Percentiles rank a stretch among this genome's conserved stretches.
Evolutionary conservation across 2,888 invertebrate species (phyloP).

Genomic region (Steromphala cineraria): DNA sequence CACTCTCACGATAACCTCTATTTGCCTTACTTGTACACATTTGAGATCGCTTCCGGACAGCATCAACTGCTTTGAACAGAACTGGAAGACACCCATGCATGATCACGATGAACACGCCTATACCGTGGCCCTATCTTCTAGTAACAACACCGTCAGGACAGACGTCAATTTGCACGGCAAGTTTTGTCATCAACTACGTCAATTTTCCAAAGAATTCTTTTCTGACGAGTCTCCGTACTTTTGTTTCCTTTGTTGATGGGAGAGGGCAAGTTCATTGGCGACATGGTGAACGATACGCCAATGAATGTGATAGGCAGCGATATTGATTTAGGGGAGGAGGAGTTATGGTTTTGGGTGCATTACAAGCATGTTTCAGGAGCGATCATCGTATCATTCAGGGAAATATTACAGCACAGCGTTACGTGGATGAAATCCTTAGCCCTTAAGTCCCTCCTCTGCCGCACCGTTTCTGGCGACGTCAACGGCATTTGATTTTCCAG

Average conservation of each 20-base stretch:
- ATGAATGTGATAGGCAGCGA: background rate
- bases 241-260: background rate
- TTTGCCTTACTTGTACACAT: too few relatives aligned
- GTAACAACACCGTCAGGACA: background rate
- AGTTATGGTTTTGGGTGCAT: background rate
- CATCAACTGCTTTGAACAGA: too few relatives aligned
- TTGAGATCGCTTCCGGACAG: too few relatives aligned
- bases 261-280: background rate
- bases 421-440: background rate
- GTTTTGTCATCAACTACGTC: too few relatives aligned
- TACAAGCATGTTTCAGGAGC: background rate
- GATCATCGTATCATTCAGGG: background rate
- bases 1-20: too few relatives aligned
- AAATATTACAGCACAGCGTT: background rate
- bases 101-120: background rate
- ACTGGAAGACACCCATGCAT: background rate
- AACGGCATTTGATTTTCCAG: background rate
- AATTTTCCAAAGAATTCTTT: background rate
- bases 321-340: background rate
- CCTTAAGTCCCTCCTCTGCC: background rate
- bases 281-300: background rate
- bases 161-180: background rate
- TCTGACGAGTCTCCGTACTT: background rate
- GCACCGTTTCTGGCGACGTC: background rate
- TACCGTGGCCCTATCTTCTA: background rate